Evolutionary conservation across 2,113 vertebrate genomes (phyloP), one percentile per base, ranked within the genome.

Genomic region (Leuciscus idus): DNA sequence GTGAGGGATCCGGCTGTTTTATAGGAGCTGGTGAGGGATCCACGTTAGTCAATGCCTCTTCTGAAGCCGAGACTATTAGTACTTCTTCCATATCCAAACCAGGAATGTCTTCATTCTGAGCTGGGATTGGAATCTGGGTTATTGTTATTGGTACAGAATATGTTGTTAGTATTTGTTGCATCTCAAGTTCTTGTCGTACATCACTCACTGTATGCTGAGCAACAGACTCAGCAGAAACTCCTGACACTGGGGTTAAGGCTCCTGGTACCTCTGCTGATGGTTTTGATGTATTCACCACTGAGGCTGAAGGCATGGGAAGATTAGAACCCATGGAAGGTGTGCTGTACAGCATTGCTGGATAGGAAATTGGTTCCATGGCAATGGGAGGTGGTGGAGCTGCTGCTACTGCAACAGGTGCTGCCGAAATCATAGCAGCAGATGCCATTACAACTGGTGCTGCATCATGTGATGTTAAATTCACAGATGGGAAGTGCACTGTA

Each of bases 31-130:
- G 21, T 21, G 74, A 66, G 48, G 66, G 5, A 28, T 48, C 26
- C 21, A 74, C 11, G 48, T 61, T 52, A 61, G 64, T 30, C 59
- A 62, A 80, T n/a, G 28, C n/a, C 21, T 86, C 33, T 61, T 85
- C 50, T 73, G 73, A 2, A 72, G 81, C 50, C 21, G 86, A 79
- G 17, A 87, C 50, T 17, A 84, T 78, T 6, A 87, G 21, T 59
- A 87, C 52, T 55, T 87, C 85, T 52, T 87, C 50, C 70, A 82
- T 68, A 55, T 84, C 77, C 9, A 89, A 59, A 30, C 59, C 75
- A 28, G 78, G 79, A 43, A 95, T 90, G 88, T 90, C 90, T 88
- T 94, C 93, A 85, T 94, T 95, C 88, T 96, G 96, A 86, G 94
- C 85, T 80, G 94, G 89, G 91, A 95, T 94, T 85, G 92, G 59